Conservation (phyloP, 2,113 vertebrate species). For the Sarotherodon lohbergeri region DNA sequence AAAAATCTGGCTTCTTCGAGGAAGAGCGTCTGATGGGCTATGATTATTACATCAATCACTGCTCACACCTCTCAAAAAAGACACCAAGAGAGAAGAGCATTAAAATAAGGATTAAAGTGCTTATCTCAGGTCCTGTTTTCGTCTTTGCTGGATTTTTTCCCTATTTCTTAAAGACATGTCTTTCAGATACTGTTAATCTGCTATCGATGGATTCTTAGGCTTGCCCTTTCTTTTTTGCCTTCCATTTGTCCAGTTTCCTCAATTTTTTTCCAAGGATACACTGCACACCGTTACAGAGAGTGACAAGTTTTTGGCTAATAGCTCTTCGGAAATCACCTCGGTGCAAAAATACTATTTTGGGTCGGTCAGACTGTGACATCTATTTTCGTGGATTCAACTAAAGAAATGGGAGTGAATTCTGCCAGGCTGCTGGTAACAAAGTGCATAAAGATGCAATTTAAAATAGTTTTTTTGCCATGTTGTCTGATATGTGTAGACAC, state of each 20-base stretch:
- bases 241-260: not conserved
- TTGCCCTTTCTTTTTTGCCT: not conserved
- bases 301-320: not conserved
- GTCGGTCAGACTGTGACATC: not conserved
- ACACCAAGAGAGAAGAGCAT: not conserved
- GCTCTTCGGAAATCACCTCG: not conserved
- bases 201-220: not conserved
- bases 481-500: not conserved
- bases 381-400: not conserved
- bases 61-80: not conserved
- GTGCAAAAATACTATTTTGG: not conserved
- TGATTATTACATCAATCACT: not conserved
- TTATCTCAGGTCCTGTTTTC: not conserved
- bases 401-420: not conserved
- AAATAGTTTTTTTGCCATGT: not conserved
- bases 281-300: not conserved
- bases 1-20: not conserved
- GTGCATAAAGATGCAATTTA: not conserved
- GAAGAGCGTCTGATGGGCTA: not conserved
- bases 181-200: not conserved
- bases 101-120: not conserved
- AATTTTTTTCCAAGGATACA: not conserved
- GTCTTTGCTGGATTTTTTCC: fast-evolving
- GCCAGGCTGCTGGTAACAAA: not conserved
- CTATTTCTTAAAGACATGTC: not conserved